Evolutionary conservation across 2,113 vertebrate species (phyloP), one percentile per base, ranked within the genome.

Genomic region (Eurypyga helias): DNA sequence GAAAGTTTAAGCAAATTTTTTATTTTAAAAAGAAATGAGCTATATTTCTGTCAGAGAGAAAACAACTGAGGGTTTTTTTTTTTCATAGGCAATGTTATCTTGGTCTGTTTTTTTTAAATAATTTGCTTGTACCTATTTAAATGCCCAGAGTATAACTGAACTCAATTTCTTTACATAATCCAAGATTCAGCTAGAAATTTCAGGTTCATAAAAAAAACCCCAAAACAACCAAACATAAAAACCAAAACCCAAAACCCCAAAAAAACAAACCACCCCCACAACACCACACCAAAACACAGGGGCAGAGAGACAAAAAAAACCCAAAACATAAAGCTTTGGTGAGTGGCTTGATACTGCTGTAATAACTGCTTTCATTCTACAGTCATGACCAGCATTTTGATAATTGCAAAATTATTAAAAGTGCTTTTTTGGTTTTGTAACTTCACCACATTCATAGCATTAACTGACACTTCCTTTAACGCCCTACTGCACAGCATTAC

Each of bases 361-460:
- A 87, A 85, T 94, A 92, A 55, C 41, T 82, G 46, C 26, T 20
- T 54, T 16, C 36, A 55, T 49, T 86, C 67, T 62, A 21, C 33
- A 92, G 33, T 79, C 69, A 43, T 90, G 89, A 93, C 23, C 52
- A 60, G 66, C 75, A 93, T 96, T 86, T 89, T 92, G 85, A 95
- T 96, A 38, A 75, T 78, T 89, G 89, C 13, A 54, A 75, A 45
- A 31, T 91, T 94, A 94, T 90, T 77, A 87, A 70, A 94, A 69
- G 33, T 71, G 29, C n/a, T 77, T 96, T 96, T 80, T 71, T 54
- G 80, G 86, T 90, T 96, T 67, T 73, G 31, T 69, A 51, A 41
- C 82, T 89, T 87, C 26, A 57, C 80, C 57, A 41, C 62, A 69
- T 65, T 89, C 45, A 9, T 41, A 72, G 80, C n/a, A 65, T 90